These are phyloP conservation scores for Limnephilus lunatus DNA, from an alignment of 2,888 invertebrate genomes.

Conservation along the genomic window DNA sequence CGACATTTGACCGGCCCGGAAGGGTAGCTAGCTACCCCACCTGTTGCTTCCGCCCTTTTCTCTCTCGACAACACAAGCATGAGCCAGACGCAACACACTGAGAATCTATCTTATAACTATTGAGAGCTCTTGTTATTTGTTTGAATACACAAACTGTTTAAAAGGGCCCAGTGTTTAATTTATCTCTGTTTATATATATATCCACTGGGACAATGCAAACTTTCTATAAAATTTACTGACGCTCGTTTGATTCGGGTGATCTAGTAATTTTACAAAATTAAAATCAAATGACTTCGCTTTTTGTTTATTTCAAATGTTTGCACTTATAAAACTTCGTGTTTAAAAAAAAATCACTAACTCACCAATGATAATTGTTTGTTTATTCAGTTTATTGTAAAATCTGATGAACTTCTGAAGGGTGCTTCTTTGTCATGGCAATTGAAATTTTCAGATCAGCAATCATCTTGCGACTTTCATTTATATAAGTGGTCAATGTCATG, in stretches of 20 bases:
- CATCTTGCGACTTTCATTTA: conserved; percentile 73
- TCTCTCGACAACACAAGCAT: too few species aligned
- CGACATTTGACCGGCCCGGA: too few species aligned
- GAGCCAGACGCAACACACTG: too few species aligned
- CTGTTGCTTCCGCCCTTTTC: too few species aligned
- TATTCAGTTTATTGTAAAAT: conserved; percentile 49
- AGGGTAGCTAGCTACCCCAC: too few species aligned
- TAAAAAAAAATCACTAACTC: background rate
- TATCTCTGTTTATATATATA: too few species aligned
- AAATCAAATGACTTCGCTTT: background rate
- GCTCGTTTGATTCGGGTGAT: background rate
- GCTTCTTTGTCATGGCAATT: conserved; percentile 71
- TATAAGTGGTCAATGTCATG: conserved; percentile 73
- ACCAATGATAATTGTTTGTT: conserved; percentile 13
- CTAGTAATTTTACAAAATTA: background rate
- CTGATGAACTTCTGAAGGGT: conserved; percentile 71
- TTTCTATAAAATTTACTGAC: background rate
- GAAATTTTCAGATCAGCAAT: conserved; percentile 70
- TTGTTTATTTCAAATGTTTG: background rate
- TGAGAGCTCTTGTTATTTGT: too few species aligned
- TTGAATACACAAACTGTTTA: too few species aligned
- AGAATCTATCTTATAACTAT: too few species aligned
- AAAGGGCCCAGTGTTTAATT: too few species aligned
- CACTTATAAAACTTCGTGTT: background rate
- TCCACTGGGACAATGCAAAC: background rate